Evolutionary conservation across 1,140 invertebrate species (phyloP).

Genomic region (Samia ricini): DNA sequence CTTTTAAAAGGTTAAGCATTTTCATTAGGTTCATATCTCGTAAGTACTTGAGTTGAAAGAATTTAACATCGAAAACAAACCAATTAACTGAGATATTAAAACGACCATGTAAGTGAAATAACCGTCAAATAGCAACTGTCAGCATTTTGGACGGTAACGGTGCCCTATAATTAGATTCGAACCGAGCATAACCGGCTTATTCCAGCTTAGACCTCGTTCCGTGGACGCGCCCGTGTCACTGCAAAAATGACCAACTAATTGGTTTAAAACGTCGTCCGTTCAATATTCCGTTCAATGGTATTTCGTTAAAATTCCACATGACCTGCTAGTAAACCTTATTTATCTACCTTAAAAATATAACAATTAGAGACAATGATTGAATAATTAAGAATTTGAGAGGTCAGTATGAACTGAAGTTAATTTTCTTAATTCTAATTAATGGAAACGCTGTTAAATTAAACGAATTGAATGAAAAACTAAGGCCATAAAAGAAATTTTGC

Average conservation of each 20-base stretch:
- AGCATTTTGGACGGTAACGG: slow-evolving; percentile 64
- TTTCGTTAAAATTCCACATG: slow-evolving; percentile 46
- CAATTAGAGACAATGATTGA: no score
- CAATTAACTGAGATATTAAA: slow-evolving; percentile 58
- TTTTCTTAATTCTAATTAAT: no score
- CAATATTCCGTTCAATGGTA: slow-evolving; percentile 65
- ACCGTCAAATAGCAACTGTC: slow-evolving; percentile 61
- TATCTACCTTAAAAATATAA: no score
- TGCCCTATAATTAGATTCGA: slow-evolving; percentile 75
- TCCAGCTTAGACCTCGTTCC: slow-evolving; percentile 60
- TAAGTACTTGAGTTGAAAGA: neutral
- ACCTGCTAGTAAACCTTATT: no score
- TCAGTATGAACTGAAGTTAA: no score
- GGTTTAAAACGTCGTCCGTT: slow-evolving; percentile 71
- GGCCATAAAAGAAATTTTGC: no score
- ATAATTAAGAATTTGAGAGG: no score
- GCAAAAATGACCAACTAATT: slow-evolving; percentile 76
- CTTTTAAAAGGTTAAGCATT: slow-evolving; percentile 14
- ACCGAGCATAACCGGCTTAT: slow-evolving; percentile 68
- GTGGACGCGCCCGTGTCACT: slow-evolving; percentile 57
- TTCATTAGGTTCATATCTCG: neutral
- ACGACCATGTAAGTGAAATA: slow-evolving; percentile 49
- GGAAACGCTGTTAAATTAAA: no score
- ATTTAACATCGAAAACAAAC: slow-evolving; percentile 38
- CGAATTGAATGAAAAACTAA: no score